Conservation (phyloP, 2,888 invertebrate genomes). For the Leptinotarsa peninsularis region DNA sequence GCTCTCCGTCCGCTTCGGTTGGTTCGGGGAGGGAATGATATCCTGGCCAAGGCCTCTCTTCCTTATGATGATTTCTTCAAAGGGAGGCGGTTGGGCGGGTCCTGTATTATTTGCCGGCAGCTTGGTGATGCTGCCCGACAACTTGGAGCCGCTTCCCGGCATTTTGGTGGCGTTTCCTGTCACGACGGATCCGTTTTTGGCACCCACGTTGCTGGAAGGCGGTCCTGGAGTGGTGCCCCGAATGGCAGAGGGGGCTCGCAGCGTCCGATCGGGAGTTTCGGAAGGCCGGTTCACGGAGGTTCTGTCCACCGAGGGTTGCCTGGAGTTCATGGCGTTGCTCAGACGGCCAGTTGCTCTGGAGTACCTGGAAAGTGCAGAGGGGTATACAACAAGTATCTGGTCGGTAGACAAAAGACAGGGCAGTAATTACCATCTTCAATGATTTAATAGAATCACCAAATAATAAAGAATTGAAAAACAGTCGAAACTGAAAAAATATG, state of each 20-base stretch:
- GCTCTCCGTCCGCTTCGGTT: slow-evolving; percentile 92
- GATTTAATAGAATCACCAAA: too few species aligned
- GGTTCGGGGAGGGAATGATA: slow-evolving; percentile 87
- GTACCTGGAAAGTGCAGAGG: slow-evolving; percentile 67
- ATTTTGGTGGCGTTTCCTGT: slow-evolving; percentile 68
- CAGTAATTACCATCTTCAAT: too few species aligned
- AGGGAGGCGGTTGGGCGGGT: slow-evolving; percentile 69
- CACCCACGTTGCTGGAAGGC: slow-evolving; percentile 44
- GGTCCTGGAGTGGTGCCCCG: slow-evolving; percentile 70
- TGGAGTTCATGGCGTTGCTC: slow-evolving; percentile 71
- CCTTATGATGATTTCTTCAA: slow-evolving; percentile 85
- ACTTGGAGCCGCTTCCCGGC: slow-evolving; percentile 66
- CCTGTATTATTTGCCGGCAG: slow-evolving; percentile 63
- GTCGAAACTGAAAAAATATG: too few species aligned
- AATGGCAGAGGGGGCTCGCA: slow-evolving; percentile 70
- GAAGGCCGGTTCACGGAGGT: slow-evolving; percentile 51
- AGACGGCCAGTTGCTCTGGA: slow-evolving; percentile 76
- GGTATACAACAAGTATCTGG: too few species aligned
- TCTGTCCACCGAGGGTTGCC: slow-evolving; percentile 84
- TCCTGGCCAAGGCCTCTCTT: slow-evolving; percentile 88
- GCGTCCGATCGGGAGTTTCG: slow-evolving; percentile 67
- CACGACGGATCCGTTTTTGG: slow-evolving; percentile 76
- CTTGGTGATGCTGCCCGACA: slow-evolving; percentile 5
- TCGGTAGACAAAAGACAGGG: too few species aligned
- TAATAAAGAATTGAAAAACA: too few species aligned